These are phyloP conservation scores for Anorthoa munda DNA, from an alignment of 2,888 invertebrate species.

Conservation along the genomic window DNA sequence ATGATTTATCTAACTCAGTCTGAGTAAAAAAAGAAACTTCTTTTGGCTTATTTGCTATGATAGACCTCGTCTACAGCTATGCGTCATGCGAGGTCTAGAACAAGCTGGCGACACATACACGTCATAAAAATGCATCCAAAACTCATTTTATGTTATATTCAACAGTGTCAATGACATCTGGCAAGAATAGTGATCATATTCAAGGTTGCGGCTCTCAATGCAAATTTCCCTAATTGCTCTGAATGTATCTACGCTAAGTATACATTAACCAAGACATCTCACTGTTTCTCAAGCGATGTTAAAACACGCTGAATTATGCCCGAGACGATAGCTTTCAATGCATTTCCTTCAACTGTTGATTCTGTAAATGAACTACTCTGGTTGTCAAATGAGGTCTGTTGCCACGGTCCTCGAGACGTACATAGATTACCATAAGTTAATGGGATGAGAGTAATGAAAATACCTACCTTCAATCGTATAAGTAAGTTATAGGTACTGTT, in stretches of 20 bases:
- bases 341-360: constrained; percentile 34
- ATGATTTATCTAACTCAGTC: no score
- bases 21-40: no score
- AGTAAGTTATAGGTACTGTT: not conserved
- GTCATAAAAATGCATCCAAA: no score
- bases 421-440: constrained; percentile 24
- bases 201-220: constrained; percentile 7
- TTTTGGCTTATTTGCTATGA: no score
- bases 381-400: constrained; percentile 17
- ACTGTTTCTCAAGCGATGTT: constrained; percentile 6
- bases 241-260: constrained; percentile 29
- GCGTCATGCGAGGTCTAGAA: no score
- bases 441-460: not conserved
- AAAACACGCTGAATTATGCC: constrained; percentile 36
- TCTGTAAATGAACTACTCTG: constrained; percentile 34
- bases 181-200: not conserved
- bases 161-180: not conserved
- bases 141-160: not conserved
- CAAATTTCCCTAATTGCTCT: constrained; percentile 31
- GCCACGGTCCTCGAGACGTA: not conserved
- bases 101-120: no score
- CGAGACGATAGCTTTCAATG: constrained; percentile 36
- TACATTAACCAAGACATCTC: not conserved
- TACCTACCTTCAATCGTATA: not conserved
- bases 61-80: no score